Conservation (phyloP, 1,140 invertebrate genomes). For the Tetramorium alpestre region DNA sequence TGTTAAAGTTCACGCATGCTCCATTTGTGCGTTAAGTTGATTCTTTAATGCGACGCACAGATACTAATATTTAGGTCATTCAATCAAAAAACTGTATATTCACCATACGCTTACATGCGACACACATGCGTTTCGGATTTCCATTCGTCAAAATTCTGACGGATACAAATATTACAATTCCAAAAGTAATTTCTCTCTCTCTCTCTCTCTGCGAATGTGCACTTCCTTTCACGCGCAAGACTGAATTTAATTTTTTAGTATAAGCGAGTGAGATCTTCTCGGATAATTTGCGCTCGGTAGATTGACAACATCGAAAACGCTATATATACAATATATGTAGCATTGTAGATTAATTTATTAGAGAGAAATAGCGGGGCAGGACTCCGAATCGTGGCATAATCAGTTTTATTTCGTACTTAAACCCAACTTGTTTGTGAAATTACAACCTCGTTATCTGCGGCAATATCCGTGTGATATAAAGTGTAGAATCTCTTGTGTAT, state of each 20-base stretch:
- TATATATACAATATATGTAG: no score
- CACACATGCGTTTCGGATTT: conserved; percentile 9
- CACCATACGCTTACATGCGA: conserved; percentile 10
- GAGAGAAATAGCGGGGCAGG: conserved; percentile 42
- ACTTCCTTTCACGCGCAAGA: conserved; percentile 37
- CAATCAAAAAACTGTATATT: conserved; percentile 57
- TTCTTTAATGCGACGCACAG: conserved; percentile 55
- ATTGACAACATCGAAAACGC: neutral
- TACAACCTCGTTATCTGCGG: conserved; percentile 69
- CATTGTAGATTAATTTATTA: conserved; percentile 47
- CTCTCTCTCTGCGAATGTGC: conserved; percentile 1
- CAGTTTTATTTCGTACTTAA: conserved; percentile 67
- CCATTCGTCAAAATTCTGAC: neutral
- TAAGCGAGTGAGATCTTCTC: neutral
- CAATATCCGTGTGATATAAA: conserved; percentile 63
- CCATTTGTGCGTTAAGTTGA: neutral
- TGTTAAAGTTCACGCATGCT: conserved; percentile 21
- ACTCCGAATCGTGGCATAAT: conserved; percentile 40
- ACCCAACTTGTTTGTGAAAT: conserved; percentile 65
- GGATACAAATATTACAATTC: neutral
- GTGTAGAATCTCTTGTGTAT: conserved; percentile 70
- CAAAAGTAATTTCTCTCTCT: conserved; percentile 10
- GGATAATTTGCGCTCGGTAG: neutral
- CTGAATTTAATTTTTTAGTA: conserved; percentile 30
- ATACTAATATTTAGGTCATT: conserved; percentile 36